Conservation (phyloP, 2,888 invertebrate species). For the Mythimna loreyi region DNA sequence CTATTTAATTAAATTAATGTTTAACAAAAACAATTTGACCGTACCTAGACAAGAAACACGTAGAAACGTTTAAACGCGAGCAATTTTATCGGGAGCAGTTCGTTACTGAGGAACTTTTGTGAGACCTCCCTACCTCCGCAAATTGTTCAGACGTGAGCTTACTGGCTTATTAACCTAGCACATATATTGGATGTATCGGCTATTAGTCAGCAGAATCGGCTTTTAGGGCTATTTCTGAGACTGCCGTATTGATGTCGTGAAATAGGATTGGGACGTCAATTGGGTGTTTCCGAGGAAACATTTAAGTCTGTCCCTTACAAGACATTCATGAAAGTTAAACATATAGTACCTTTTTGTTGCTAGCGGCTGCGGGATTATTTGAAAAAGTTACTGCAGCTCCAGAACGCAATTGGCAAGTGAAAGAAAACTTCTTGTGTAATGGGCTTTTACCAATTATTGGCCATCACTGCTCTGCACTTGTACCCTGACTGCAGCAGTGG, state of each 20-base stretch:
- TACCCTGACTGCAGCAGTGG: too few species aligned
- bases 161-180: slow-evolving; percentile 74
- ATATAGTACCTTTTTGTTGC: too few species aligned
- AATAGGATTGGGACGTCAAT: background rate
- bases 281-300: background rate
- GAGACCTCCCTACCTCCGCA: slow-evolving; percentile 72
- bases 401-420: too few species aligned
- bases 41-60: slow-evolving; percentile 69
- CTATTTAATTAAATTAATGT: slow-evolving; percentile 52
- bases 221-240: slow-evolving; percentile 30
- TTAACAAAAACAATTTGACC: slow-evolving; percentile 35
- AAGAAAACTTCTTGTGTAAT: too few species aligned
- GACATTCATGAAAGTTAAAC: too few species aligned
- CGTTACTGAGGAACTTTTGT: slow-evolving; percentile 80
- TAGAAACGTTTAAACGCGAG: slow-evolving; percentile 76
- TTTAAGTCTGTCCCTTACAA: background rate
- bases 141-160: slow-evolving; percentile 79
- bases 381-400: too few species aligned
- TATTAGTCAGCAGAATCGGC: slow-evolving; percentile 62
- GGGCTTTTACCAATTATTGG: too few species aligned
- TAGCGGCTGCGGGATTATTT: too few species aligned
- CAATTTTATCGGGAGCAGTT: slow-evolving; percentile 78
- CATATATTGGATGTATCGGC: slow-evolving; percentile 63
- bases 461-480: too few species aligned
- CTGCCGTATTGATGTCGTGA: slow-evolving; percentile 33